These are phyloP conservation scores for Trichomycterus rosablanca DNA, from an alignment of 2,113 vertebrate species.

Conservation along the genomic window DNA sequence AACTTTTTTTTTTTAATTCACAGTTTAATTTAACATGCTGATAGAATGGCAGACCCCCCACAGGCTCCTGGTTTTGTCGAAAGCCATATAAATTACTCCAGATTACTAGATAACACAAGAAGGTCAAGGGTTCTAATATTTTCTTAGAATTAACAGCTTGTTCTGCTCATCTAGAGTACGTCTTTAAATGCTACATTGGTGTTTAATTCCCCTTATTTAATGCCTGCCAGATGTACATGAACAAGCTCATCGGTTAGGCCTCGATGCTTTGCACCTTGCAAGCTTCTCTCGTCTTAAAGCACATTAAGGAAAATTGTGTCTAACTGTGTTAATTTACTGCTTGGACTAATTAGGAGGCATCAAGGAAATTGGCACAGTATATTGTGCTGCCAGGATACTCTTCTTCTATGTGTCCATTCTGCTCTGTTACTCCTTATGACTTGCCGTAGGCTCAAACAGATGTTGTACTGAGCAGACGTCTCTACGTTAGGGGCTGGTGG, in stretches of 20 bases:
- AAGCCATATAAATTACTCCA: conserved; percentile 28
- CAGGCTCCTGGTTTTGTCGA: conserved; percentile 26
- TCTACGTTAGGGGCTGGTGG: too few species aligned
- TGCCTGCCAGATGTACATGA: conserved; percentile 45
- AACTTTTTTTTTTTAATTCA: conserved; percentile 33
- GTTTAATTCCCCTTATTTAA: conserved; percentile 50
- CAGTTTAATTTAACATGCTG: conserved; percentile 37
- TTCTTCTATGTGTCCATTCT: conserved; percentile 38
- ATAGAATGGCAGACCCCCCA: conserved; percentile 36
- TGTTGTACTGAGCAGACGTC: conserved; percentile 44
- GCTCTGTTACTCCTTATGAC: conserved; percentile 28
- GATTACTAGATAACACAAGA: conserved; percentile 21
- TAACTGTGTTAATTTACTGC: conserved; percentile 50
- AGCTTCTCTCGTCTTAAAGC: too few species aligned
- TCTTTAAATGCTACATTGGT: conserved; percentile 40
- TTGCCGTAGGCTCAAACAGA: conserved; percentile 46
- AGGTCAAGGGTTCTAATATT: conserved; percentile 43
- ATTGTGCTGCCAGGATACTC: conserved; percentile 25
- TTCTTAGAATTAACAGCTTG: conserved; percentile 20
- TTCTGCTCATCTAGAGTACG: conserved; percentile 37
- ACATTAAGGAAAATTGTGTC: conserved; percentile 41
- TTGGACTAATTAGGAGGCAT: conserved; percentile 41
- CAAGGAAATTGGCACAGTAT: conserved; percentile 40
- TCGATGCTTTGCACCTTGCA: conserved; percentile 49
- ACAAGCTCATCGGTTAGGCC: conserved; percentile 43